phyloP scores from a whole-genome alignment of 2,113 vertebrate genomes.

The Anguilla japonica region DNA sequence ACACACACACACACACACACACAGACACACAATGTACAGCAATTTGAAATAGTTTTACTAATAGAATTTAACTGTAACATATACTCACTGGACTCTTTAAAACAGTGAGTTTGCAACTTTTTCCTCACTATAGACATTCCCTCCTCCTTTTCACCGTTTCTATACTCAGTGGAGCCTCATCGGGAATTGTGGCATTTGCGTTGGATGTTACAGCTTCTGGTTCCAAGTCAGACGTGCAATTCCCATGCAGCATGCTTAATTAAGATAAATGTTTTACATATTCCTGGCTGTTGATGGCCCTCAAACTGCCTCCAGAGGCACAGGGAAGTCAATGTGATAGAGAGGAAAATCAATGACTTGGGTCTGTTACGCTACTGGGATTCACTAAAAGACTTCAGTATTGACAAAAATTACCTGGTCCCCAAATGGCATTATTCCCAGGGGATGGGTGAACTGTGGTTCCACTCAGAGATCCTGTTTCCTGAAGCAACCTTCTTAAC shows the following conservation, averaged over 20 bases:
- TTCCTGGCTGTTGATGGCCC: conserved; percentile 67
- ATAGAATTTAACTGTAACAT: too few species aligned
- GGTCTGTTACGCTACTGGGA: conserved; percentile 68
- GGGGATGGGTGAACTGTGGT: conserved; percentile 57
- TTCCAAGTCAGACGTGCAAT: conserved; percentile 73
- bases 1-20: not conserved
- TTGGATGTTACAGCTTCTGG: conserved; percentile 68
- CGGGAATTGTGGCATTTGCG: conserved; percentile 32
- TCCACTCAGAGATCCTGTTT: conserved; percentile 29
- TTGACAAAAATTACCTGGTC: conserved; percentile 54
- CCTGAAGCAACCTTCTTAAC: not conserved
- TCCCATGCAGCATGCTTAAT: conserved; percentile 75
- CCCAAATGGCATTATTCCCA: conserved; percentile 40
- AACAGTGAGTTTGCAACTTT: too few species aligned
- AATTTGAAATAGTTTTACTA: too few species aligned
- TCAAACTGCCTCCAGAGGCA: conserved; percentile 66
- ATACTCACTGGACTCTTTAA: too few species aligned
- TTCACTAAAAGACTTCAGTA: conserved; percentile 65
- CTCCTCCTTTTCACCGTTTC: too few species aligned
- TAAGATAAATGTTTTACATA: conserved; percentile 79
- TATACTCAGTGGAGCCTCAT: not conserved
- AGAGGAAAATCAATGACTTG: conserved; percentile 70
- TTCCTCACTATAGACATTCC: too few species aligned
- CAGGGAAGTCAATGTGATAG: conserved; percentile 67
- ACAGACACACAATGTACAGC: not conserved